phyloP scores from a whole-genome alignment of 1,140 invertebrate genomes.

The Araneus ventricosus region DNA sequence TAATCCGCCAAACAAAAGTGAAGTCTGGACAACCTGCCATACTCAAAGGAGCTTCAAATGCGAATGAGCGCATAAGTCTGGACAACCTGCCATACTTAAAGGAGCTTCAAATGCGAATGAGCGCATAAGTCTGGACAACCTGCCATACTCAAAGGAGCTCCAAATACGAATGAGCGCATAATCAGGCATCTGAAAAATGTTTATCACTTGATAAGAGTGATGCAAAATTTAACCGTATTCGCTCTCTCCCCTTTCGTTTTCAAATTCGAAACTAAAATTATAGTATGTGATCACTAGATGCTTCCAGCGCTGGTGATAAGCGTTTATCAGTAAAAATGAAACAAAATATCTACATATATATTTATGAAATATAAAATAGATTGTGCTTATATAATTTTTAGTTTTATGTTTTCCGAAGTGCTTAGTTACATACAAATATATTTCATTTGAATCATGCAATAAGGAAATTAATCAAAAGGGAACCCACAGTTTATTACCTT shows the following conservation, averaged over 20 bases:
- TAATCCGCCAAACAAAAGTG: slow-evolving; percentile 38
- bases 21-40: not conserved
- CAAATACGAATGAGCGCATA: not conserved
- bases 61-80: not conserved
- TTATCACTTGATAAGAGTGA: not conserved
- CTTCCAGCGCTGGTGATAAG: not conserved
- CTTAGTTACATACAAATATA: no score
- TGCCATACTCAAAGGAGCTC: not conserved
- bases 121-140: not conserved
- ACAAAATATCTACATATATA: no score
- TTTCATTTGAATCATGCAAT: no score
- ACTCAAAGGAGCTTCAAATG: not conserved
- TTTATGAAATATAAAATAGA: no score
- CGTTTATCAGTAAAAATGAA: not conserved
- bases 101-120: no score
- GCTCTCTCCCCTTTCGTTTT: not conserved
- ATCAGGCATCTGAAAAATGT: not conserved
- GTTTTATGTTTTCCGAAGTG: no score
- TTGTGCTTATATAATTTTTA: no score
- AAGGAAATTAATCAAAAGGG: no score
- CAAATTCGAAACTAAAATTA: not conserved
- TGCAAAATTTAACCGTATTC: not conserved
- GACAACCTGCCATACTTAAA: not conserved
- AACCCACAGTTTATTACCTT: no score
- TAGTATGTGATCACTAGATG: not conserved